Conservation (phyloP, 2,797 vertebrate species). For the Philypnodon macrostomus region DNA sequence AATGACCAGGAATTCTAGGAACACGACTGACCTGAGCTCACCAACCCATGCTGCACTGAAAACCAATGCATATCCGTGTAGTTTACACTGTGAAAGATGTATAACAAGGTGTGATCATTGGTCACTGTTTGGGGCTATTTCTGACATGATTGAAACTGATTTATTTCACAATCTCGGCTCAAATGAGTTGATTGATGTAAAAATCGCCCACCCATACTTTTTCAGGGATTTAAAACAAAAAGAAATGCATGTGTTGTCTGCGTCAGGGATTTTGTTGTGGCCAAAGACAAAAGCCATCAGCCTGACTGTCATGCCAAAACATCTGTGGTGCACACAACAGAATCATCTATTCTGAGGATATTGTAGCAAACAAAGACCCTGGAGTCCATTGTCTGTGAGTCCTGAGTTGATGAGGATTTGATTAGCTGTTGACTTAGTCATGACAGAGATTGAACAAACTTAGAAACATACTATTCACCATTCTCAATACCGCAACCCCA, state of each 20-base stretch:
- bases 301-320: slow-evolving; percentile 34
- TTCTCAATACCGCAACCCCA: not conserved
- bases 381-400: slow-evolving; percentile 51
- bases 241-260: slow-evolving; percentile 36
- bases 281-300: slow-evolving; percentile 47
- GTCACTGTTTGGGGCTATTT: slow-evolving; percentile 2
- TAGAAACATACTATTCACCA: slow-evolving; percentile 31
- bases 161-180: slow-evolving; percentile 22
- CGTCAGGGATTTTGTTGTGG: slow-evolving; percentile 45
- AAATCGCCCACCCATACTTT: slow-evolving; percentile 22
- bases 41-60: slow-evolving; percentile 10
- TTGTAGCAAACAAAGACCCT: slow-evolving; percentile 45
- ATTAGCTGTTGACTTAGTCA: slow-evolving; percentile 48
- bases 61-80: slow-evolving; percentile 24
- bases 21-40: slow-evolving; percentile 35
- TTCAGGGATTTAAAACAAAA: slow-evolving; percentile 30
- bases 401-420: slow-evolving; percentile 52
- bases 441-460: slow-evolving; percentile 34
- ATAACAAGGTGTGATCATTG: slow-evolving; percentile 10
- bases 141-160: no score
- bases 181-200: slow-evolving; percentile 41
- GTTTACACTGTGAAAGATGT: slow-evolving; percentile 34
- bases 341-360: slow-evolving; percentile 40
- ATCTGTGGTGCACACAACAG: slow-evolving; percentile 45
- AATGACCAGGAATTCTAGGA: slow-evolving; percentile 30